Evolutionary conservation across 2,113 vertebrate species (phyloP).

Genomic region (Macquaria australasica): DNA sequence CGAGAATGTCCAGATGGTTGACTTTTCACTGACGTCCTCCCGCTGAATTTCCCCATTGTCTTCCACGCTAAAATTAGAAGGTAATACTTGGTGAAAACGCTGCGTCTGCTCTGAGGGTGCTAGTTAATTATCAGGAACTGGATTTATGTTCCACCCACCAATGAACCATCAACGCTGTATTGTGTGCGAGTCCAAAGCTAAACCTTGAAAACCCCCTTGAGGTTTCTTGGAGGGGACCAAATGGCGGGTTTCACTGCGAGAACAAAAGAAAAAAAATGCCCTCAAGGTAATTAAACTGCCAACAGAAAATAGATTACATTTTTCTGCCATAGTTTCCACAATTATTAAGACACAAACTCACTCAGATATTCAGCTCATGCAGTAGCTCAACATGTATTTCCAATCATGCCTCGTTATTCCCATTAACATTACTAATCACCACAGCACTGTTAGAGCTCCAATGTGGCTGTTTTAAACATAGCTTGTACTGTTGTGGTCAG

Average conservation of each 20-base stretch:
- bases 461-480: neutral
- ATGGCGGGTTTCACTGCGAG: slow-evolving; percentile 27
- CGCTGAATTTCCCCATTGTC: slow-evolving; percentile 80
- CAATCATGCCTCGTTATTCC: neutral
- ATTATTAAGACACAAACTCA: slow-evolving; percentile 4
- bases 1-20: slow-evolving; percentile 78
- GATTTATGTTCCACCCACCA: slow-evolving; percentile 70
- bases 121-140: slow-evolving; percentile 75
- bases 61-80: slow-evolving; percentile 78
- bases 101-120: slow-evolving; percentile 74
- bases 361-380: slow-evolving; percentile 7
- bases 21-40: slow-evolving; percentile 71
- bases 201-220: slow-evolving; percentile 35
- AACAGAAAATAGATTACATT: neutral
- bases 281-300: neutral
- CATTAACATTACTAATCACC: slow-evolving; percentile 38
- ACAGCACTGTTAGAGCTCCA: slow-evolving; percentile 1
- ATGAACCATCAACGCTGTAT: slow-evolving; percentile 31
- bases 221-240: slow-evolving; percentile 31
- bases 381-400: slow-evolving; percentile 9
- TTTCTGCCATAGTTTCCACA: neutral
- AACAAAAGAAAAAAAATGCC: slow-evolving; percentile 27
- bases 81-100: slow-evolving; percentile 72
- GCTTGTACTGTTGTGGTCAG: neutral
- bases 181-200: slow-evolving; percentile 34